These are phyloP conservation scores for Nomada ruficornis DNA, from an alignment of 2,888 invertebrate species.

Conservation along the genomic window DNA sequence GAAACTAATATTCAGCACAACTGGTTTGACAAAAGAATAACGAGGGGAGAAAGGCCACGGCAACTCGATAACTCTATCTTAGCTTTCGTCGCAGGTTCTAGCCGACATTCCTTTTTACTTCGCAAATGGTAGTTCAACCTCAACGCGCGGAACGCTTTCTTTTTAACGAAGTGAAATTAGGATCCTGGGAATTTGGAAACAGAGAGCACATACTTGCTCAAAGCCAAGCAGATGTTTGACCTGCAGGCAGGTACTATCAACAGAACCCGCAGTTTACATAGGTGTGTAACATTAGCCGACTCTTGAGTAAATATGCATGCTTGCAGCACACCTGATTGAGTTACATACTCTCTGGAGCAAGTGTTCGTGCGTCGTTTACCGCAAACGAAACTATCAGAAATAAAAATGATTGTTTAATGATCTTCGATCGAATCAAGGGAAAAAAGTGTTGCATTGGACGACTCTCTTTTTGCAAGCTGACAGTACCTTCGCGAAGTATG, in stretches of 20 bases:
- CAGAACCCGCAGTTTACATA: slow-evolving; percentile 71
- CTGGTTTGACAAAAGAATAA: slow-evolving; percentile 44
- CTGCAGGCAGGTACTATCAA: slow-evolving; percentile 74
- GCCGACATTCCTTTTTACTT: not conserved
- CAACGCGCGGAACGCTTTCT: not conserved
- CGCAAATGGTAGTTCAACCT: not conserved
- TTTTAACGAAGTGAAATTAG: slow-evolving; percentile 55
- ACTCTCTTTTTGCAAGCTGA: too few species aligned
- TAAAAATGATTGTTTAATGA: slow-evolving; percentile 71
- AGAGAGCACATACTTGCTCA: slow-evolving; percentile 67
- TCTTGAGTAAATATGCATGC: slow-evolving; percentile 75
- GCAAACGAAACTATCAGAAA: slow-evolving; percentile 62
- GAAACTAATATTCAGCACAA: slow-evolving; percentile 73
- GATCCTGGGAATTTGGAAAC: slow-evolving; percentile 52
- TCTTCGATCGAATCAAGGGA: slow-evolving; percentile 63
- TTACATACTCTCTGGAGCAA: slow-evolving; percentile 34
- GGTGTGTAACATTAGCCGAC: slow-evolving; percentile 75
- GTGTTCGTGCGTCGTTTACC: slow-evolving; percentile 68
- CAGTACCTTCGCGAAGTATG: too few species aligned
- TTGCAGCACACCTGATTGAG: slow-evolving; percentile 71
- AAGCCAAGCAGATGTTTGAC: slow-evolving; percentile 77
- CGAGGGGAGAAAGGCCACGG: not conserved
- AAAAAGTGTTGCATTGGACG: too few species aligned
- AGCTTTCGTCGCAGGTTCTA: not conserved
- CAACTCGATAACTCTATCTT: slow-evolving; percentile 9